Evolutionary conservation across 2,888 invertebrate species (phyloP).

Genomic region (Lasius platythorax): DNA sequence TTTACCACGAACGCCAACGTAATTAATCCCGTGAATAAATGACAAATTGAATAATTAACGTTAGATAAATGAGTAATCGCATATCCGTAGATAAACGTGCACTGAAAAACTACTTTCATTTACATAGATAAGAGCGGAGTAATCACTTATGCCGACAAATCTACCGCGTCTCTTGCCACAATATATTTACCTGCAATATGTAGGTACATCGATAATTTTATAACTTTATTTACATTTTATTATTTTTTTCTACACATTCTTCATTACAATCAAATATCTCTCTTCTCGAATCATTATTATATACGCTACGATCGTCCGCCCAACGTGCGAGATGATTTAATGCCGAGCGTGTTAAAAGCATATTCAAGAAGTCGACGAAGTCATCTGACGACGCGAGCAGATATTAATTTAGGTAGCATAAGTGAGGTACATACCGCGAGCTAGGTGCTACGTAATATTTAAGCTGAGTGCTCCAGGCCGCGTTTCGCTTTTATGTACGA

Average conservation of each 20-base stretch:
- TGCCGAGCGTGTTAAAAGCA: constrained; percentile 40
- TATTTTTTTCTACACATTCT: not conserved
- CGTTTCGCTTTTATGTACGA: constrained; percentile 71
- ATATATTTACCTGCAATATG: constrained; percentile 1
- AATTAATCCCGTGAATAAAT: not conserved
- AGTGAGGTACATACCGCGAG: constrained; percentile 48
- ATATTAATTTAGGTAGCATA: constrained; percentile 53
- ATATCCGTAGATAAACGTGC: not conserved
- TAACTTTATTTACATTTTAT: not conserved
- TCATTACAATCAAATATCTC: constrained; percentile 4
- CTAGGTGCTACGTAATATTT: constrained; percentile 70
- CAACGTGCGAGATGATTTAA: constrained; percentile 36
- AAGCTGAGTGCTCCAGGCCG: constrained; percentile 71
- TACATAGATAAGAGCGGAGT: constrained; percentile 25
- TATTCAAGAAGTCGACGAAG: constrained; percentile 43
- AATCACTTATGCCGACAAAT: constrained; percentile 12
- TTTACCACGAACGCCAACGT: not conserved
- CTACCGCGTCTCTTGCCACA: not conserved
- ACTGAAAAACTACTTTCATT: not conserved
- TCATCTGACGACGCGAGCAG: constrained; percentile 41
- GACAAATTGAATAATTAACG: not conserved
- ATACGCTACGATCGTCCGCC: constrained; percentile 4
- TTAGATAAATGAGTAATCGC: not conserved
- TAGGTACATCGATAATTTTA: not conserved
- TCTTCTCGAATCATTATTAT: not conserved